A percentile compares a stretch with the other conserved stretches of the same genome.
These are phyloP conservation scores for Alces alces DNA, from an alignment of 2,113 vertebrate species.

Conservation along the genomic window DNA sequence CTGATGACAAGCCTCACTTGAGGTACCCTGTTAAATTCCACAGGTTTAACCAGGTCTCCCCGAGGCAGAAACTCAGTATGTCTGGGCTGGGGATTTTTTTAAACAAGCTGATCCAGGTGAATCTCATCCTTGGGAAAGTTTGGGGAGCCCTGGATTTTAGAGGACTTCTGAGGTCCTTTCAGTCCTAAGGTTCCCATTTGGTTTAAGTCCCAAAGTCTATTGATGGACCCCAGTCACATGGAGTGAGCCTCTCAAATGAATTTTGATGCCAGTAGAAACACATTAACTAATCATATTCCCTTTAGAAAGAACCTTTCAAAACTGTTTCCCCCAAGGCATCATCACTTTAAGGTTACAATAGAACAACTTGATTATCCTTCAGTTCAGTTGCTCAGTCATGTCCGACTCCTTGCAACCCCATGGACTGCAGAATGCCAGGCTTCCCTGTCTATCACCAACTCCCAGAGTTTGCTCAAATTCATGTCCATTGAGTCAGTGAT, in stretches of 20 bases:
- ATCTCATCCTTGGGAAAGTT: background rate
- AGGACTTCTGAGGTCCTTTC: background rate
- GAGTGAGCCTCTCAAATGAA: background rate
- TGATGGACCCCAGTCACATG: background rate
- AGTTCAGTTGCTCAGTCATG: background rate
- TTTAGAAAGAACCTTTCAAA: background rate
- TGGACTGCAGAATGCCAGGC: background rate
- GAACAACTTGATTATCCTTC: background rate
- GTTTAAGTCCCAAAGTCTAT: background rate
- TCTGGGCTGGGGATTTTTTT: background rate
- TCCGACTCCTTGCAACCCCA: background rate
- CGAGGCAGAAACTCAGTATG: background rate
- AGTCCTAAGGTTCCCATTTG: background rate
- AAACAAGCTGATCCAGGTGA: background rate
- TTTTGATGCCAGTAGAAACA: background rate
- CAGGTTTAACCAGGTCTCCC: background rate
- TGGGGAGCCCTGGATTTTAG: background rate
- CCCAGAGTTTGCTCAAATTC: background rate
- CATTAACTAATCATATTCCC: background rate
- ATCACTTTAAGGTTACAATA: background rate
- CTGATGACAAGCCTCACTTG: background rate
- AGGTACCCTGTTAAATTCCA: background rate
- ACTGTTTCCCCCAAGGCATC: background rate
- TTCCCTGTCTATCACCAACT: background rate
- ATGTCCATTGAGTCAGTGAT: background rate